A percentile compares a stretch with the other conserved stretches of the same genome.
phyloP scores from a whole-genome alignment of 2,797 vertebrate genomes.

The Uromys caudimaculatus region DNA sequence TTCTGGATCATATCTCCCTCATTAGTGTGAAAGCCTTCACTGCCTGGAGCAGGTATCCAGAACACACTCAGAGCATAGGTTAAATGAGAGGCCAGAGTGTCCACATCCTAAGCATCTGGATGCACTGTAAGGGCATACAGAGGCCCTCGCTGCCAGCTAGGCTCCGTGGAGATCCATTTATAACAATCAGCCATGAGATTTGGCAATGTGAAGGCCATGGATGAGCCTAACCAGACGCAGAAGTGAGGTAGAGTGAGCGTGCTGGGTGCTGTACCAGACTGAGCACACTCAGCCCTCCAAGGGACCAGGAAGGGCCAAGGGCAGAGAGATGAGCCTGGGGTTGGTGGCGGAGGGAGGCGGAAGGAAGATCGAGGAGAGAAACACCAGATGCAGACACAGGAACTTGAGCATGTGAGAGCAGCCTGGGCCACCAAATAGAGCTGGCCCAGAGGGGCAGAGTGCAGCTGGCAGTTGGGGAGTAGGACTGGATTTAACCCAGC shows the following conservation, averaged over 20 bases:
- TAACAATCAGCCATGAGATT: fast-evolving
- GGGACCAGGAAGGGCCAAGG: neutral
- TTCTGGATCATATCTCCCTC: neutral
- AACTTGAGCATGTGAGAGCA: neutral
- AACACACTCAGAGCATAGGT: fast-evolving
- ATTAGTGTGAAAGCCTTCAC: neutral
- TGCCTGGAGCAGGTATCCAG: fast-evolving
- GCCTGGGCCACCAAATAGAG: neutral
- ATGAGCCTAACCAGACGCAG: neutral
- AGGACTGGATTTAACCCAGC: neutral
- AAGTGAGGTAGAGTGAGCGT: neutral
- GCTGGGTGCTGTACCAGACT: neutral
- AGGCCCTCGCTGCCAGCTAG: neutral
- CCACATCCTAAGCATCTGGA: neutral
- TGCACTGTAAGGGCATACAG: fast-evolving
- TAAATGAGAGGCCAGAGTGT: fast-evolving
- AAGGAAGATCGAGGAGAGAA: neutral
- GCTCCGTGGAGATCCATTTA: neutral
- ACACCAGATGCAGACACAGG: neutral
- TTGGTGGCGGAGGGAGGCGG: neutral
- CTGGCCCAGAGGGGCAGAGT: neutral
- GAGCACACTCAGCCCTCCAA: neutral
- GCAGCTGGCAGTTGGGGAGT: neutral
- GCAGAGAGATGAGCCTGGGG: neutral
- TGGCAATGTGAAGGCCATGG: neutral